Conservation (phyloP, 1,140 invertebrate genomes). For the Drosophila orena region DNA sequence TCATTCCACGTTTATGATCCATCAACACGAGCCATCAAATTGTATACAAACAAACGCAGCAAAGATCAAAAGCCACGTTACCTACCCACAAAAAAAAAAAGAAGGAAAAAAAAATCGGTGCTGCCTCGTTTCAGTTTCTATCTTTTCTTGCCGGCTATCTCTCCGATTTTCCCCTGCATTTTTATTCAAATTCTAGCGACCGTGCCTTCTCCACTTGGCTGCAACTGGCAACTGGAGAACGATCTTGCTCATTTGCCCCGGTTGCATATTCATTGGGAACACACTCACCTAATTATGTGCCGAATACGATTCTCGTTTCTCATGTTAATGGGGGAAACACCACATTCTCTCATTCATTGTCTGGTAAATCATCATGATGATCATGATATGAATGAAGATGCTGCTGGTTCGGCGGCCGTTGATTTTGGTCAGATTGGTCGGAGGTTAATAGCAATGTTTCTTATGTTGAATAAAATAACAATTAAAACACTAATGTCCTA, state of each 20-base stretch:
- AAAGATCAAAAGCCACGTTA: slow-evolving; percentile 81
- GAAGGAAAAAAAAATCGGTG: too few species aligned
- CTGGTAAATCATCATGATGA: slow-evolving; percentile 19
- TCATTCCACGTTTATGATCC: slow-evolving; percentile 83
- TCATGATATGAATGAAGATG: slow-evolving; percentile 26
- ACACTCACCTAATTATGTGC: slow-evolving; percentile 61
- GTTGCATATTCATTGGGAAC: slow-evolving; percentile 35
- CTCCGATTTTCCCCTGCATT: slow-evolving; percentile 30
- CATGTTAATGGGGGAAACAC: slow-evolving; percentile 21
- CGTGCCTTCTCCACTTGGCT: slow-evolving; percentile 40
- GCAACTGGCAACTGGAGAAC: slow-evolving; percentile 9
- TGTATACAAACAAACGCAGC: slow-evolving; percentile 84
- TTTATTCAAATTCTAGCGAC: slow-evolving; percentile 66
- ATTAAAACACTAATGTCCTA: background rate
- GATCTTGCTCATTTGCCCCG: background rate
- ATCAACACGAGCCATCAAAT: slow-evolving; percentile 84
- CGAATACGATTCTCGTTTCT: slow-evolving; percentile 42
- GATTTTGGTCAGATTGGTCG: slow-evolving; percentile 2
- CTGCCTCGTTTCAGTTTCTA: slow-evolving; percentile 17
- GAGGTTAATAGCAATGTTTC: slow-evolving; percentile 6
- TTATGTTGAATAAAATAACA: background rate
- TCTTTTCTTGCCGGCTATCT: slow-evolving; percentile 24
- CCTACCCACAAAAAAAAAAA: slow-evolving; percentile 29
- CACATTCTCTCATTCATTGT: background rate
- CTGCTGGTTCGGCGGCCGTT: background rate